Percentiles rank a stretch among this genome's conserved stretches.
Conservation (phyloP, 2,113 vertebrate species). For the Syngnathus scovelli region DNA sequence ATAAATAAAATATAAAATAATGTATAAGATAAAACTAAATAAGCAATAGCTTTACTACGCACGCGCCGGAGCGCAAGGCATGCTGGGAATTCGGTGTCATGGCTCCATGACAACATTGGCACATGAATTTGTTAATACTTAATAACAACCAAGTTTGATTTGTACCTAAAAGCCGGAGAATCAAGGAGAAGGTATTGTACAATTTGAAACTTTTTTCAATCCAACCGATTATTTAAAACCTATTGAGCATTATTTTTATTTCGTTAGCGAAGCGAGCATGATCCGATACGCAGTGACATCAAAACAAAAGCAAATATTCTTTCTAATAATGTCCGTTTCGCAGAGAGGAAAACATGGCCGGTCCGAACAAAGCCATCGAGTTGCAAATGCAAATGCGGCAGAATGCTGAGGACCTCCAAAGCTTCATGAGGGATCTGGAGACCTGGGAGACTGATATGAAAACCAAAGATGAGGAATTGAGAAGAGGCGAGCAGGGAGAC, state of each 20-base stretch:
- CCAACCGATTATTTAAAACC: neutral
- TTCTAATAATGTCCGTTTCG: neutral
- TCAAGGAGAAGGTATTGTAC: conserved; percentile 17
- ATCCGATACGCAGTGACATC: neutral
- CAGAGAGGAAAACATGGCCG: conserved; percentile 70
- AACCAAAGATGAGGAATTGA: conserved; percentile 82
- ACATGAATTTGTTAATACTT: neutral
- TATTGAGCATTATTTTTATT: neutral
- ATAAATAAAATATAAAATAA: neutral
- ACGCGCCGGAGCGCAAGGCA: conserved; percentile 15
- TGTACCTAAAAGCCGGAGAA: neutral
- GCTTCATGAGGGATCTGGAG: conserved; percentile 87
- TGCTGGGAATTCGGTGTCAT: conserved; percentile 62
- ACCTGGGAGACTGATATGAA: conserved; percentile 92
- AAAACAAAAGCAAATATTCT: neutral
- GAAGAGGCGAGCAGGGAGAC: conserved; percentile 56
- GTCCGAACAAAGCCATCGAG: conserved; percentile 80
- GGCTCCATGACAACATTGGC: conserved; percentile 59
- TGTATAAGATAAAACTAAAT: too few relatives aligned
- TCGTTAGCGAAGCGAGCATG: neutral
- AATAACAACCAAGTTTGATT: neutral
- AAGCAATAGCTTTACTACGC: neutral
- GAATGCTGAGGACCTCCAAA: conserved; percentile 88
- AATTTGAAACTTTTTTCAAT: neutral
- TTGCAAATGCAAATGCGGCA: conserved; percentile 89